A percentile compares a stretch with the other conserved stretches of the same genome.
Conservation (phyloP, 2,797 vertebrate species). For the Dryobates pubescens region DNA sequence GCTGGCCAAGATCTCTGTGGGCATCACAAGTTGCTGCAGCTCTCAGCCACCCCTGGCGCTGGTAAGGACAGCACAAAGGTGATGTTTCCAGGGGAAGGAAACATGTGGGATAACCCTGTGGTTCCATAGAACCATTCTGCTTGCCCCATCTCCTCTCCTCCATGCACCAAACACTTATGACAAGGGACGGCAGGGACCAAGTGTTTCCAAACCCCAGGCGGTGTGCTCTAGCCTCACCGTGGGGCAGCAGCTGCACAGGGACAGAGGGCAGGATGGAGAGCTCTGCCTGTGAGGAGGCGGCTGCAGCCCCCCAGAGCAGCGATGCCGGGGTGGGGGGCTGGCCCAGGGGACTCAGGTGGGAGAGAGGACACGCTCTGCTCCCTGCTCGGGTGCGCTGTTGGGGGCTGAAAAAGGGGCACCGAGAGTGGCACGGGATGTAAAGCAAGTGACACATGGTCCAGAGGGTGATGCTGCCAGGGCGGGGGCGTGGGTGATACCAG, state of each 20-base stretch:
- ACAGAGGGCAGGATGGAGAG: not conserved
- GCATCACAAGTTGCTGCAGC: accelerated
- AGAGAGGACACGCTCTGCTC: not conserved
- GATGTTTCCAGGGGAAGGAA: not conserved
- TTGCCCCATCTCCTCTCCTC: not conserved
- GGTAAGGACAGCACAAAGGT: too few relatives aligned
- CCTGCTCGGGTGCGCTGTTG: not conserved
- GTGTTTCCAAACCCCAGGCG: not conserved
- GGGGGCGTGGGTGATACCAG: too few relatives aligned
- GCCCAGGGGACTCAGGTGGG: too few relatives aligned
- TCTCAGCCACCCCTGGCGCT: not conserved
- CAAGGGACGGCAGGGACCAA: too few relatives aligned
- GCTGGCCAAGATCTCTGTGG: accelerated
- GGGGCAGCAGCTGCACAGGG: not conserved
- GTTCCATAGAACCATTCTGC: accelerated
- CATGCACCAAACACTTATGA: accelerated
- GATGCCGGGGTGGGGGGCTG: not conserved
- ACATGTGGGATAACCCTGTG: accelerated
- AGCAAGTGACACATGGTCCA: not conserved
- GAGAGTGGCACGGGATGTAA: too few relatives aligned
- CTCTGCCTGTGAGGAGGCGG: accelerated
- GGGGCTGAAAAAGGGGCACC: not conserved
- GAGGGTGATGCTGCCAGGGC: too few relatives aligned
- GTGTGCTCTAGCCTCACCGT: not conserved
- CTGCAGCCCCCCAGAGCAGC: not conserved